Evolutionary conservation across 2,113 vertebrate genomes (phyloP), one percentile per base, ranked within the genome.

Genomic region (Channa maculata): DNA sequence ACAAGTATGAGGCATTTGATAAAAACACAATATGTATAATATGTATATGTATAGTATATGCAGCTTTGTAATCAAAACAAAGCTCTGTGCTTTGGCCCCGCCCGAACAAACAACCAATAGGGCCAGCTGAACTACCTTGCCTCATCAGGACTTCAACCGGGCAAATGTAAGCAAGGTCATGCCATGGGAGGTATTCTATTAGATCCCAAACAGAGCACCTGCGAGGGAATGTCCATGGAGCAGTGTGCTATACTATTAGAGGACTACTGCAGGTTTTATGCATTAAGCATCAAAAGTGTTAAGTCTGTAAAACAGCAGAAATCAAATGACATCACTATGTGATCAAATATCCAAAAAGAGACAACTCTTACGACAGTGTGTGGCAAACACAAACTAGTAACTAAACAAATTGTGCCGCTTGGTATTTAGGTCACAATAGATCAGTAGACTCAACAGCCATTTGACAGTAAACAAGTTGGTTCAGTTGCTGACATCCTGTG

Each of bases 401-500:
- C 50, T 45, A 13, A 66, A 50, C 41, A 61, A 58, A 33, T 37
- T 0, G 37, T 8, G 55, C 9, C 10, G 8, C 38, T 54, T 52
- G 67, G 54, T 41, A 44, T 33, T 6, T 60, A 54, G 68, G 58
- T 76, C 44, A 76, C 4, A 39, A 2, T 3, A 59, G 58, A 43
- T 71, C 10, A 37, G 52, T 37, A 15, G 10, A 44, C 49, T 44
- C 15, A 14, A 53, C n/a, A 63, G 34, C 15, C 9, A 54, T 45
- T 55, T 52, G 36, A 77, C 59, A 69, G 69, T 50, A 12, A 85
- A 71, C 44, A n/a, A 52, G 41, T 62, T 72, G 1, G 7, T 1
- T 36, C 10, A 63, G 46, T 71, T 59, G 49, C 2, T 74, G 5
- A 81, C 14, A 43, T 73, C 55, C 49, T 8, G 65, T 3, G 14